Base-by-base conservation (phyloP, 2,888 invertebrate species). In the Thera britannica region DNA sequence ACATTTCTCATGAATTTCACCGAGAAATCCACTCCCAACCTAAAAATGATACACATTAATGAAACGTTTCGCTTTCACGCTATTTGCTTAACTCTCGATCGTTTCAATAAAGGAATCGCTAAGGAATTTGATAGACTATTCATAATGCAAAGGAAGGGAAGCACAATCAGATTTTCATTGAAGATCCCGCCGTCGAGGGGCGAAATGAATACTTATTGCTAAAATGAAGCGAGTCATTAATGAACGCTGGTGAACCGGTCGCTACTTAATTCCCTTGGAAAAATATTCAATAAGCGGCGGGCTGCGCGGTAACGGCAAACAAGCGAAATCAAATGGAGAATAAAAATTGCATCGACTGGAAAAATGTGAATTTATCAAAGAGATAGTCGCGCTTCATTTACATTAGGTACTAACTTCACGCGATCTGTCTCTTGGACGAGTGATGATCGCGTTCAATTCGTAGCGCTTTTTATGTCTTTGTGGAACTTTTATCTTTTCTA, bases 171-270 rank as follows among this genome's bases (percentile, higher is more conserved):
- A 91, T 90, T 90, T 90, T 90, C 89, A 90, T 89, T 88, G 89
- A 80, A 84, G 81, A 82, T 81, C 79, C 75, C 75, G 72, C 75
- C 75, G 73, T 73, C 76, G 78, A 77, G 77, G 77, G 83, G 81
- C 82, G 90, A 87, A 90, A 90, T 90, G 91, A 92, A 92, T 91
- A 91, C 92, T 92, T 92, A 92, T 92, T 92, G 90, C 90, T 88
- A 89, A 90, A 90, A 91, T 90, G 91, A 90, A 89, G 86, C 87
- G 83, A 74, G 75, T 81, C 82, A 89, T 90, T 92, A 92, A 90
- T 90, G 90, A 90, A 86, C 82, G 83, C 81, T 84, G 81, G 77
- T 81, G 83, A 86, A 86, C 83, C 86, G 86, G 83, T 86, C 86
- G 79, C 77, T 84, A 86, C 86, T 90, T 90, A 90, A 90, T 92